Conservation (phyloP, 2,113 vertebrate species). For the Perccottus glenii region DNA sequence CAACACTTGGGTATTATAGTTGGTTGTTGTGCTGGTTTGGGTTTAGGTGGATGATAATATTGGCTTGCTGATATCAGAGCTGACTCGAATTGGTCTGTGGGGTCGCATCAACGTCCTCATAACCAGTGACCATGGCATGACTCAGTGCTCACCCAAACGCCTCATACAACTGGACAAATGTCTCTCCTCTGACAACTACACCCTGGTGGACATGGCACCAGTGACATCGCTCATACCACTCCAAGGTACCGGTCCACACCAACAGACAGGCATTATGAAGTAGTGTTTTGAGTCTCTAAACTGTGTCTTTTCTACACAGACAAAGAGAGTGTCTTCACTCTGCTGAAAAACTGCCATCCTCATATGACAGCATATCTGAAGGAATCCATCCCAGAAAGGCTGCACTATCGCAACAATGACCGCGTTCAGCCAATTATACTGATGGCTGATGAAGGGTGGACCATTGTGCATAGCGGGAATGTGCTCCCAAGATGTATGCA, state of each 20-base stretch:
- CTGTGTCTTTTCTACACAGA: constrained; percentile 33
- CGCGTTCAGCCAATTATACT: constrained; percentile 90
- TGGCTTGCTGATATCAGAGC: constrained; percentile 80
- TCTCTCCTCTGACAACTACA: constrained; percentile 79
- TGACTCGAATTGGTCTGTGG: constrained; percentile 85
- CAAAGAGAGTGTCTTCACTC: constrained; percentile 18
- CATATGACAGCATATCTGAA: constrained; percentile 90
- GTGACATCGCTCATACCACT: constrained; percentile 87
- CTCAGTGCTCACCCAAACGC: constrained; percentile 85
- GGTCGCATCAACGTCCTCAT: constrained; percentile 87
- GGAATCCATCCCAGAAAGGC: constrained; percentile 85
- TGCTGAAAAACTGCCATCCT: constrained; percentile 78
- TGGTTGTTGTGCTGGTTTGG: not conserved
- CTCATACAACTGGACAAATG: constrained; percentile 86
- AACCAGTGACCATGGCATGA: constrained; percentile 98
- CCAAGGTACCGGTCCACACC: constrained; percentile 64
- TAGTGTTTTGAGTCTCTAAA: not conserved
- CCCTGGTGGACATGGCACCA: constrained; percentile 82
- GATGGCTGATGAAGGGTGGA: constrained; percentile 96
- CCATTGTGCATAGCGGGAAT: constrained; percentile 82
- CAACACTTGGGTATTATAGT: no score
- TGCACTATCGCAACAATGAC: constrained; percentile 86
- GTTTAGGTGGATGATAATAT: constrained; percentile 84
- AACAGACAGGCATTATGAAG: no score
- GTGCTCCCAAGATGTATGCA: constrained; percentile 74